Evolutionary conservation across 2,113 vertebrate genomes (phyloP).

Genomic region (Hipposideros armiger): DNA sequence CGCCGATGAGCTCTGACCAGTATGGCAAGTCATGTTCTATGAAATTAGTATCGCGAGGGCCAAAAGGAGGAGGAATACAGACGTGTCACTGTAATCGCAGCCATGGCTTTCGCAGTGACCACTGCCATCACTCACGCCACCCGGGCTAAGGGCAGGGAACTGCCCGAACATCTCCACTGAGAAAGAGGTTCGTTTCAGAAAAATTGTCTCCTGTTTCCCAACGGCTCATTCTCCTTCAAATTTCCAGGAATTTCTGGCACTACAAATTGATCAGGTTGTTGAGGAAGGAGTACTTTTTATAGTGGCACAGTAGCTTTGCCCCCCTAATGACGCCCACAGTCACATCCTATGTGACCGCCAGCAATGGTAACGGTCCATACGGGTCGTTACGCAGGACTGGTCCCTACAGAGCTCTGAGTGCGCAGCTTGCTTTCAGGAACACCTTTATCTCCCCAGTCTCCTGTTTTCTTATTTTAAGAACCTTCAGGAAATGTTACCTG

Average conservation of each 20-base stretch:
- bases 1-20: neutral
- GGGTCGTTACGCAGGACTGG: too few relatives aligned
- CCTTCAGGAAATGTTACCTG: neutral
- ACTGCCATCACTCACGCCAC: accelerated
- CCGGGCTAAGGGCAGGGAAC: neutral
- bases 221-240: neutral
- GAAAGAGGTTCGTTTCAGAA: neutral
- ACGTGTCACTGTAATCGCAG: accelerated
- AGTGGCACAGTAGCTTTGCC: neutral
- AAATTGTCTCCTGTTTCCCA: neutral
- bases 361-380: neutral
- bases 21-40: neutral
- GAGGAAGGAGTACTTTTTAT: neutral
- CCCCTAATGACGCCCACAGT: neutral
- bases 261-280: neutral
- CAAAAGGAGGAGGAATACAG: neutral
- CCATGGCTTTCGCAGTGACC: neutral
- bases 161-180: neutral
- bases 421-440: neutral
- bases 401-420: neutral
- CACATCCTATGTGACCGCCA: neutral
- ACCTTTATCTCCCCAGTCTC: neutral
- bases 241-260: neutral
- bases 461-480: neutral
- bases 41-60: neutral